A percentile compares a stretch with the other conserved stretches of the same genome.
phyloP scores from a whole-genome alignment of 1,140 invertebrate species.

The Armadillidium nasatum region DNA sequence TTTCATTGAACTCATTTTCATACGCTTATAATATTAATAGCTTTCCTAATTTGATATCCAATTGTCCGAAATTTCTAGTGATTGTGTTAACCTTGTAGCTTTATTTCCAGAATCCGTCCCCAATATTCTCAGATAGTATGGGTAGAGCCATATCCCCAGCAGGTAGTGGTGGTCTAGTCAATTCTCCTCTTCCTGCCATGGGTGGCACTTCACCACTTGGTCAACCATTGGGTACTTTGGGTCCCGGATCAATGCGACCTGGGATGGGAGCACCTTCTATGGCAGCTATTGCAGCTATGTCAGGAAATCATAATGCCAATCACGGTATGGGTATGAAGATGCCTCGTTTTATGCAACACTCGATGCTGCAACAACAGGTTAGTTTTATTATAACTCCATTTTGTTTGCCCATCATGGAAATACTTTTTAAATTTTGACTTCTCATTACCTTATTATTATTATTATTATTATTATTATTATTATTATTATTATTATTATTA shows the following conservation, averaged over 20 bases:
- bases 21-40: too few relatives aligned
- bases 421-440: too few relatives aligned
- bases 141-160: neutral
- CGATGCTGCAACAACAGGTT: neutral
- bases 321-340: neutral
- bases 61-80: too few relatives aligned
- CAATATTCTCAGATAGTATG: constrained; percentile 1
- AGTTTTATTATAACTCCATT: neutral
- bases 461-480: too few relatives aligned
- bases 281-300: neutral
- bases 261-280: neutral
- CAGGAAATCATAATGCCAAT: neutral
- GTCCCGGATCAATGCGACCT: neutral
- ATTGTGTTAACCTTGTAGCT: too few relatives aligned
- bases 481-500: too few relatives aligned
- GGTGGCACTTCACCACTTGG: neutral
- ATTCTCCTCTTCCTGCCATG: neutral
- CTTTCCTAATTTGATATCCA: too few relatives aligned
- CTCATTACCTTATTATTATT: too few relatives aligned
- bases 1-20: too few relatives aligned
- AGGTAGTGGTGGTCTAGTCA: neutral
- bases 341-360: neutral
- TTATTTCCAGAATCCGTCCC: neutral
- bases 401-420: neutral
- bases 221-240: neutral